Base-by-base conservation (phyloP, 2,888 invertebrate species). In the Pachliopta kotzebuea region DNA sequence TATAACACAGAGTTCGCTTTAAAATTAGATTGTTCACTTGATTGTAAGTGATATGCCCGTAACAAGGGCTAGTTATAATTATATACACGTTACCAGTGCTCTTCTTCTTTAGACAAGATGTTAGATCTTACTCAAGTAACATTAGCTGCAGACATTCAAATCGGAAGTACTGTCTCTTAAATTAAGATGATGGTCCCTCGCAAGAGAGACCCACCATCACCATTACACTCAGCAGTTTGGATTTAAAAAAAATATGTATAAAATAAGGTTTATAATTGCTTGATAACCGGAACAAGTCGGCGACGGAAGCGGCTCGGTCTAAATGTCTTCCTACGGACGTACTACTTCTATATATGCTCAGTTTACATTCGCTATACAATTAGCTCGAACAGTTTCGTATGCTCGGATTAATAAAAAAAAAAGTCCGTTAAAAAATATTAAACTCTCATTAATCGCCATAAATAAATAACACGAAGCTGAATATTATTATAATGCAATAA, bases 241-340 rank as follows among this genome's bases (percentile, higher is more conserved):
- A n/a, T n/a, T n/a, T n/a, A n/a, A n/a, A n/a, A n/a, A n/a, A n/a
- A n/a, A n/a, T n/a, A n/a, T n/a, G n/a, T n/a, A n/a, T n/a, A n/a
- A 8, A 14, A 57, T 67, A 71, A 71, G 56, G 71, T 70, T 70
- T 74, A 73, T 59, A 73, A 74, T 73, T 72, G 71, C 72, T 57
- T 52, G 26, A 60, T 8, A 62, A 66, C 71, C 69, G 68, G 62
- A 67, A 69, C 73, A 71, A 69, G 69, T 72, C 72, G 76, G 76
- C 74, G 71, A 72, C 74, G 71, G 73, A 81, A 85, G 83, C 80
- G 72, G 76, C 76, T 84, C 83, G 84, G 82, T 84, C 84, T 77
- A 80, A 76, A 69, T 68, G 59, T 72, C 70, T 76, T 67, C 70
- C 72, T 77, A 80, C 72, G 72, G 72, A 76, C 72, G n/a, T 61